Conservation (phyloP, 2,113 vertebrate genomes). For the Catharus minimus region DNA sequence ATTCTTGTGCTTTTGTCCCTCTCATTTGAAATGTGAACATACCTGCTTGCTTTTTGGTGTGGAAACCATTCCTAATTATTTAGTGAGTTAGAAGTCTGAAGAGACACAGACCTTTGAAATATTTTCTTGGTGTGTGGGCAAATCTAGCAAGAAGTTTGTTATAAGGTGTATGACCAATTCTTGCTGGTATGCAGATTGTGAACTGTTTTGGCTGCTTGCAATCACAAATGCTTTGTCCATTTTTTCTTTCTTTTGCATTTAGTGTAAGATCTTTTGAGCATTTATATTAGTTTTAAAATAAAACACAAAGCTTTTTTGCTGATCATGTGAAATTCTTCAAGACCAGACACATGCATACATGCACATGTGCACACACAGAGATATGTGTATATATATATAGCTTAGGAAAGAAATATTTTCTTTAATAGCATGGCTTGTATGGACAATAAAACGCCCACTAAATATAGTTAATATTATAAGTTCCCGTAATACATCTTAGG, state of each 20-base stretch:
- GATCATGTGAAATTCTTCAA: neutral
- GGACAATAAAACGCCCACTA: neutral
- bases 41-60: neutral
- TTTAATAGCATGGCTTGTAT: neutral
- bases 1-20: constrained; percentile 3
- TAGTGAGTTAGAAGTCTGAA: constrained; percentile 27
- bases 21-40: neutral
- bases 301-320: constrained; percentile 8
- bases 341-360: neutral
- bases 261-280: neutral
- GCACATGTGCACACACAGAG: accelerated
- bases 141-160: constrained; percentile 1
- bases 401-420: neutral
- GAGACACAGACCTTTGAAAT: neutral
- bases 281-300: constrained; percentile 8
- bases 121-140: constrained; percentile 34
- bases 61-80: neutral
- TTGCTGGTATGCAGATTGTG: neutral
- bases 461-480: constrained; percentile 30
- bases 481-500: neutral
- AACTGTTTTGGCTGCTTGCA: neutral
- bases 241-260: constrained; percentile 4
- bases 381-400: accelerated
- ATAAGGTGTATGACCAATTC: neutral
- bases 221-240: neutral